Conservation (phyloP, 2,113 vertebrate genomes). For the Artemisiospiza belli region DNA sequence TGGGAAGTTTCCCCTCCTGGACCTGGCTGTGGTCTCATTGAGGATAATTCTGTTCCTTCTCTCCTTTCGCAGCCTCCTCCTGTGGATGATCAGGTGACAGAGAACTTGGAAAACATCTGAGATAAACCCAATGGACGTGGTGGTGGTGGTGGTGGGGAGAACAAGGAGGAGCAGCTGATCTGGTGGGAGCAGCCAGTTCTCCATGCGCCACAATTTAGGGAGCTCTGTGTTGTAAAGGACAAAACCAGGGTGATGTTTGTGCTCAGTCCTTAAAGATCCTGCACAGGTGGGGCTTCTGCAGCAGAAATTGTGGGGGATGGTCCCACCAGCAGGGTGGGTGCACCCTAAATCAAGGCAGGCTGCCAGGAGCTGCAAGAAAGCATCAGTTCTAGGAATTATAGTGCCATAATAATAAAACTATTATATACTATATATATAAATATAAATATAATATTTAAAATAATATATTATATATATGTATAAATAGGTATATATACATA, state of each 20-base stretch:
- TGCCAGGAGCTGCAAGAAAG: neutral
- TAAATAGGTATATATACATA: too few relatives aligned
- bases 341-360: neutral
- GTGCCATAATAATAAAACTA: too few relatives aligned
- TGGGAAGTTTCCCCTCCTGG: neutral
- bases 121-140: neutral
- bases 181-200: neutral
- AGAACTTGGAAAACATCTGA: neutral
- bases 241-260: neutral
- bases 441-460: too few relatives aligned
- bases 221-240: neutral
- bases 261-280: fast-evolving
- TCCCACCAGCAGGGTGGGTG: neutral
- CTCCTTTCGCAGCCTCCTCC: neutral
- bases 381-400: neutral
- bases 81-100: neutral
- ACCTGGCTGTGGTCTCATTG: neutral
- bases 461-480: too few relatives aligned
- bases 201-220: neutral
- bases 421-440: too few relatives aligned
- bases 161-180: neutral
- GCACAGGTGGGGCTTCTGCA: neutral
- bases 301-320: neutral
- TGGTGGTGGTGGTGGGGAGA: neutral
- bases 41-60: neutral